Percentiles rank a stretch among this genome's conserved stretches.
These are phyloP conservation scores for Anomalospiza imberbis DNA, from an alignment of 2,797 vertebrate species.

Conservation along the genomic window DNA sequence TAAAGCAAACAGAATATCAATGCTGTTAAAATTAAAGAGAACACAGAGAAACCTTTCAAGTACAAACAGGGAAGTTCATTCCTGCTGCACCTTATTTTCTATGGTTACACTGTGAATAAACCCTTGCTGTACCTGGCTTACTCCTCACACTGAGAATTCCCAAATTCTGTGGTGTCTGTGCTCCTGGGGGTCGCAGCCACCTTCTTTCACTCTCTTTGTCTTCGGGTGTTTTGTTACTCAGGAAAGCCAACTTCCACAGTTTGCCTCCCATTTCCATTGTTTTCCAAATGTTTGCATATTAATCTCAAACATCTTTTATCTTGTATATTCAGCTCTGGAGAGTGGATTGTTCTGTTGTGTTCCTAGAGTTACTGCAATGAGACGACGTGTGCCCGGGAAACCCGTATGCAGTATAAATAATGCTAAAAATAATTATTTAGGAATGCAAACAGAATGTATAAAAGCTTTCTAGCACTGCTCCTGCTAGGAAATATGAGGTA, in stretches of 20 bases:
- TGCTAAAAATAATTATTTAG: background rate
- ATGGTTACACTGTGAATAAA: background rate
- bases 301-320: constrained; percentile 53
- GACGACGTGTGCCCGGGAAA: background rate
- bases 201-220: background rate
- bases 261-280: constrained; percentile 14
- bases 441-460: background rate
- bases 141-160: background rate
- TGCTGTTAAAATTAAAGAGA: constrained; percentile 72
- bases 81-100: constrained; percentile 32
- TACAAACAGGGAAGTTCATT: constrained; percentile 64
- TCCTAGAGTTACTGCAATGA: background rate
- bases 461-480: background rate
- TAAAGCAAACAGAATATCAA: constrained; percentile 79
- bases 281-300: constrained; percentile 27
- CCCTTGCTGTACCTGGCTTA: background rate
- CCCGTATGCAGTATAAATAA: background rate
- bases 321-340: constrained; percentile 37
- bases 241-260: background rate
- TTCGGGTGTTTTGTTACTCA: background rate
- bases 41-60: constrained; percentile 49
- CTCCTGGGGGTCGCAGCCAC: background rate
- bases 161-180: background rate
- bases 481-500: background rate
- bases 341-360: background rate